Evolutionary conservation across 2,888 invertebrate genomes (phyloP), one percentile per base, ranked within the genome.

Genomic region (Formica aserva): DNA sequence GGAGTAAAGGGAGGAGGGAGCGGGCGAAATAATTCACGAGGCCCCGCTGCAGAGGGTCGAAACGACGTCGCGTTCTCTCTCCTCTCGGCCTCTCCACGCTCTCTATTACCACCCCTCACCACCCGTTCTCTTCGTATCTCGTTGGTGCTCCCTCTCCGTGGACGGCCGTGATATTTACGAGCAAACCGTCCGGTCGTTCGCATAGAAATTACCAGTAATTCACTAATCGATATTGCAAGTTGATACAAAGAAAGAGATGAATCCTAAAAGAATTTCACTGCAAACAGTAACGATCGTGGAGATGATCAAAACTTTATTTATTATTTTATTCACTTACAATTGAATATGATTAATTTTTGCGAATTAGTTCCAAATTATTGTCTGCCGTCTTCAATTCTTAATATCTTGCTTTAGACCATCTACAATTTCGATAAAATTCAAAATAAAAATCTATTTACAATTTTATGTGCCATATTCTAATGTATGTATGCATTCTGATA

Each of bases 201-300:
- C 86, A 90, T 90, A 86, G 83, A 86, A 91, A 91, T 89, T 84
- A 88, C 86, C 82, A 78, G 66, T 88, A 86, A 85, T 89, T 89
- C 81, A 85, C 85, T 89, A 90, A 92, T 91, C 91, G 90, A 92
- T 91, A 91, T 72, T 77, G 63, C 32, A n/a, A 22, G 35, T 66
- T 63, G 71, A 67, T 82, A 60, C 35, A 41, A 82, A 78, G 35
- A 67, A 57, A 48, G 32, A 55, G 35, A 63, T 38, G 55, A 11
- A 26, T 15, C 13, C 32, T 4, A 48, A 41, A 67, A 48, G 66
- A 38, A 62, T 57, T 38, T 48, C 15, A 29, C 2, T 3, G 41
- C 32, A 45, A 78, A 78, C 45, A 5, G 13, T 35, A 57, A 60
- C 18, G 29, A 26, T 32, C 32, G 5, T 32, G 32, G 18, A 29